Base-by-base conservation (phyloP, 2,888 invertebrate genomes). In the Agriopis aurantiaria region DNA sequence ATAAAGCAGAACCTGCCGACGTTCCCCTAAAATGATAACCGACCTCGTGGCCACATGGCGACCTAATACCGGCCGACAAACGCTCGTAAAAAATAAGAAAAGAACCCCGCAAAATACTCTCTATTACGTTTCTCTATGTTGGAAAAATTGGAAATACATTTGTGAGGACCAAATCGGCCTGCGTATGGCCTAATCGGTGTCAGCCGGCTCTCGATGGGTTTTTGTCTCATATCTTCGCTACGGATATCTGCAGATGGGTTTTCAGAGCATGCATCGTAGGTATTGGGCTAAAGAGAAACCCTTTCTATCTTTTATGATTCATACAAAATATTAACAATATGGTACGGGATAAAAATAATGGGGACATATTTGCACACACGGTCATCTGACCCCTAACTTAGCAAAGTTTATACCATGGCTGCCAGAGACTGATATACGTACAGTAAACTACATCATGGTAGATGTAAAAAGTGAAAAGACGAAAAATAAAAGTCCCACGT, bases 41-140 rank as follows among this genome's bases (percentile, higher is more conserved):
- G 82, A 82, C 82, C 85, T 87, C 82, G 78, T 80, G 85, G 87
- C 89, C 92, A 91, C 90, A 92, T 91, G 92, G 85, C 88, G 90
- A 80, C 85, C 84, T 89, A 91, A 92, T 91, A 91, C 88, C 87
- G 83, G 79, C 85, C 85, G 87, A 84, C 79, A 80, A 79, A 79
- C 71, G 85, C 86, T 91, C 91, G 90, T 92, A 91, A 92, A 91
- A 92, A 91, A 91, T 89, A 88, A 87, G 88, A 88, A 89, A 87
- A 90, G 86, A 87, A 87, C 86, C 84, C 86, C 87, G 88, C 89
- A 89, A 92, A 91, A 91, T 89, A 88, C 86, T 89, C 87, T 85
- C 88, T 89, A 91, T 91, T 90, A 91, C 89, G 87, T 85, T 85
- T 84, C 84, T 79, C 82, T 82, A 83, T 86, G 80, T 83, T 78